These are phyloP conservation scores for Oncorhynchus gorbuscha DNA, from an alignment of 2,113 vertebrate genomes.

Conservation along the genomic window DNA sequence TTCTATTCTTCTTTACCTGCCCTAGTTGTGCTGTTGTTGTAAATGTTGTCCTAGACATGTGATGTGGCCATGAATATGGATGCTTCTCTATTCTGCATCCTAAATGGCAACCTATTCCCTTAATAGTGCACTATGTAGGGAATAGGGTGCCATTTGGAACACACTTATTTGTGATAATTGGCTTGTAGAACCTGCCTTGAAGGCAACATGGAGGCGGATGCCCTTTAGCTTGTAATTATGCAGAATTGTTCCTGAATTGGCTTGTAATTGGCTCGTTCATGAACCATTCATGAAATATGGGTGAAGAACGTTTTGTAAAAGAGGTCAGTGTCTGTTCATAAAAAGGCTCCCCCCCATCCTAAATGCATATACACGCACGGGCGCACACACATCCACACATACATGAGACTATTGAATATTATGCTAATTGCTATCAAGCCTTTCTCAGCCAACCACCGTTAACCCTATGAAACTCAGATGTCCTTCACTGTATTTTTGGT, in stretches of 20 bases:
- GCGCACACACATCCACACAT: not conserved
- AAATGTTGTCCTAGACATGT: conserved; percentile 60
- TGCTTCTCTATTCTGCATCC: conserved; percentile 46
- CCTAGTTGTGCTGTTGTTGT: conserved; percentile 58
- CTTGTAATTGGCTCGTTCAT: conserved; percentile 72
- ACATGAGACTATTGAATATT: conserved; percentile 10
- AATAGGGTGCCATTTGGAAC: conserved; percentile 36
- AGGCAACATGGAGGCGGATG: conserved; percentile 60
- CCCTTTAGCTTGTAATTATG: conserved; percentile 74
- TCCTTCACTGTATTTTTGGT: not conserved
- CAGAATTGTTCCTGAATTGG: conserved; percentile 49
- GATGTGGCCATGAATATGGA: conserved; percentile 65
- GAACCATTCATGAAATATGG: conserved; percentile 64
- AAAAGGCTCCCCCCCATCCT: not conserved
- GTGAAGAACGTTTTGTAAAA: conserved; percentile 46
- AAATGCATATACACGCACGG: too few species aligned
- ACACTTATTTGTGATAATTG: conserved; percentile 65
- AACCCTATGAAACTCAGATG: not conserved
- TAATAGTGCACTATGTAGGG: conserved; percentile 58
- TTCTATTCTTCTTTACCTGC: too few species aligned
- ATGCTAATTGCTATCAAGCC: conserved; percentile 4
- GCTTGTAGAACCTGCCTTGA: conserved; percentile 68
- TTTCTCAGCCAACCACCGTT: conserved; percentile 3
- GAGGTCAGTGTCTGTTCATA: conserved; percentile 36
- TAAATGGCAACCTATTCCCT: not conserved